Base-by-base conservation (phyloP, 1,140 invertebrate species). In the Epicauta chinensis region DNA sequence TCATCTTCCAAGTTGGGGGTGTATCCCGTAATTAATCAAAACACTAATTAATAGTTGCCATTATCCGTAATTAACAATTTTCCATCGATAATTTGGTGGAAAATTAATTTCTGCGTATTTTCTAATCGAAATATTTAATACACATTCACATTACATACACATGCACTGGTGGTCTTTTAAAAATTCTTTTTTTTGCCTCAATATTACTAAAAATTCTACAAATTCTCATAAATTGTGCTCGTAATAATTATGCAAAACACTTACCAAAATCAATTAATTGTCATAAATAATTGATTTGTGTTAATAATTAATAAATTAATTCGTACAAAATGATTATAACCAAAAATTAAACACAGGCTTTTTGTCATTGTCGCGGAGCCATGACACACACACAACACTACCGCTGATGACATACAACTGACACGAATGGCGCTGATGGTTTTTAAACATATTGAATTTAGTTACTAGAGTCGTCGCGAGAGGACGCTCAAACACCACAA, bases 351-450 rank as follows among this genome's bases (percentile, higher is more conserved):
- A 47, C 37, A 36, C 17, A 37, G 38, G 37, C 36, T 37, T 47
- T 38, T 47, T 47, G 45, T 34, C 45, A 47, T 47, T 47, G 45
- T 47, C 7, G 45, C 35, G 45, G 37, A 47, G 45, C 45, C 45
- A 47, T 47, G 45, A 47, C 38, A 47, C 45, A 47, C 34, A 14
- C 45, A 47, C 45, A 23, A 23, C 23, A 23, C 23, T 23, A 5
- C 23, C 4, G 7, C 23, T 47, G 38, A n/a, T 12, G 45, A 47
- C 31, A 32, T 37, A 17, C 45, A 47, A 23, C 45, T 47, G 45
- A 47, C 45, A 37, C 34, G 13, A 43, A 47, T 37, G 45, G 45
- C 45, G 45, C 45, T 47, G 45, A 11, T 47, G 45, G 45, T 29
- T 47, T 47, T 47, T 47, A 47, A 47, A 23, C 23, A 23, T 23